Conservation (phyloP, 2,797 vertebrate species). For the Poecilia velifera region DNA sequence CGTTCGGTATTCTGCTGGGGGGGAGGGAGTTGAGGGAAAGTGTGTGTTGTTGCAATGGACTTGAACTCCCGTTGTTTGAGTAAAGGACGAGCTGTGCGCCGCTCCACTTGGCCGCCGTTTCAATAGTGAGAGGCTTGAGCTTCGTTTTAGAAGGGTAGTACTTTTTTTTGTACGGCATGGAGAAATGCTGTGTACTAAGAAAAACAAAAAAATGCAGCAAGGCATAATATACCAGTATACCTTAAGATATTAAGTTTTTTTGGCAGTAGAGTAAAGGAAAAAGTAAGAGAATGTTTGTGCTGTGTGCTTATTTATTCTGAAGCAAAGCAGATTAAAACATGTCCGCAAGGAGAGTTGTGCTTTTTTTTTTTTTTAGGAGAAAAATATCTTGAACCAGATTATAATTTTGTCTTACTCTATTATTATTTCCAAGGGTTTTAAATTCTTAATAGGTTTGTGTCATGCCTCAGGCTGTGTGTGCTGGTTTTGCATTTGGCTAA, state of each 20-base stretch:
- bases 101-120: slow-evolving; percentile 15
- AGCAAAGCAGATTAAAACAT: slow-evolving; percentile 15
- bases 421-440: slow-evolving; percentile 32
- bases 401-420: slow-evolving; percentile 33
- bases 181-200: background rate
- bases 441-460: slow-evolving; percentile 24
- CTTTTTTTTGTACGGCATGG: background rate
- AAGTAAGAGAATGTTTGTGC: background rate
- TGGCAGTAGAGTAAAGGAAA: background rate
- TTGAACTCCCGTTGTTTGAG: slow-evolving; percentile 26
- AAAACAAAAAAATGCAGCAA: background rate
- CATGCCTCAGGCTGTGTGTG: slow-evolving; percentile 17
- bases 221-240: background rate
- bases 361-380: background rate
- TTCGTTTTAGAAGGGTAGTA: slow-evolving; percentile 17
- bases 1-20: slow-evolving; percentile 24
- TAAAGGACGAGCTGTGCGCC: slow-evolving; percentile 29
- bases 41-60: slow-evolving; percentile 24
- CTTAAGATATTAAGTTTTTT: background rate
- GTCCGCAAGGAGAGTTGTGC: slow-evolving; percentile 11
- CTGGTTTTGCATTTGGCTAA: slow-evolving; percentile 34
- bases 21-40: background rate
- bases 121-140: slow-evolving; percentile 9
- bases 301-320: background rate
- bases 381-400: slow-evolving; percentile 25